Conservation (phyloP, 2,888 invertebrate genomes). For the Catotricha subobsoleta region DNA sequence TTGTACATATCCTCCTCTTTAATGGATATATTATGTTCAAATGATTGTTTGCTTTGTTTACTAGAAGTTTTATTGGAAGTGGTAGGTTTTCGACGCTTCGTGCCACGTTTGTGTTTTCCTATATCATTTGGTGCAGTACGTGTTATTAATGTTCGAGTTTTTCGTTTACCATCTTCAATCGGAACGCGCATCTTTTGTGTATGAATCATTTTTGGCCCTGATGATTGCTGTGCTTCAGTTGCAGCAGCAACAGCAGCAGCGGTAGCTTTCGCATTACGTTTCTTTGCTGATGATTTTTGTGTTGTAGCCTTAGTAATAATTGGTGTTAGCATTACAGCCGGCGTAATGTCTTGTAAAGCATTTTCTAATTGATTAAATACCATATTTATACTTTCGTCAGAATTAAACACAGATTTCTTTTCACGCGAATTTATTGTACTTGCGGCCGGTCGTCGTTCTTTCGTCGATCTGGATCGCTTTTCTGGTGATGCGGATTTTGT, state of each 20-base stretch:
- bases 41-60: too few relatives aligned
- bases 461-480: too few relatives aligned
- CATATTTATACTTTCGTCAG: constrained; percentile 28
- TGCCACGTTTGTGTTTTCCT: background rate
- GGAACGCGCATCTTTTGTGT: constrained; percentile 44
- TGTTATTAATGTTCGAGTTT: constrained; percentile 34
- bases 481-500: too few relatives aligned
- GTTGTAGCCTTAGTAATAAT: constrained; percentile 20
- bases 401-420: too few relatives aligned
- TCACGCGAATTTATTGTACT: too few relatives aligned
- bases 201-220: constrained; percentile 39
- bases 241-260: constrained; percentile 15
- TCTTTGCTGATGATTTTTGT: constrained; percentile 13
- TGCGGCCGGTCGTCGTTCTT: too few relatives aligned
- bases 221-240: constrained; percentile 16
- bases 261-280: constrained; percentile 20
- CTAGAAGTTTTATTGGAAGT: background rate
- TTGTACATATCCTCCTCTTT: too few relatives aligned
- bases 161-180: constrained; percentile 37
- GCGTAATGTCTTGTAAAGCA: constrained; percentile 30
- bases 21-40: too few relatives aligned
- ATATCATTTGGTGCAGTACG: constrained; percentile 17
- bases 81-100: background rate
- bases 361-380: constrained; percentile 32
- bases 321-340: constrained; percentile 5